Base-by-base conservation (phyloP, 2,888 invertebrate genomes). In the Meliscaeva auricollis region DNA sequence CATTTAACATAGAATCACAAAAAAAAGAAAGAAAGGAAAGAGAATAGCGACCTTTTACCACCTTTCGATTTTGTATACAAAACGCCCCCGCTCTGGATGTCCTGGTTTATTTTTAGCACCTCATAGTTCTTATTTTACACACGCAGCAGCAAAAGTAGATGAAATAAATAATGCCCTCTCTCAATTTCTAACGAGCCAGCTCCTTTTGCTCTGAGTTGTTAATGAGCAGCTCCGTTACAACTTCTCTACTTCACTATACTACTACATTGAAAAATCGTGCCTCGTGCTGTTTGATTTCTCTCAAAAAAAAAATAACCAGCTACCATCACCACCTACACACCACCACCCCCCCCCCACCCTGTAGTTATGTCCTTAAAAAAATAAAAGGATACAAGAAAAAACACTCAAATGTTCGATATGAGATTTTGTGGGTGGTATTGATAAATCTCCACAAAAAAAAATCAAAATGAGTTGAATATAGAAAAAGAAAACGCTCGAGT, bases 71-170 rank as follows among this genome's bases (percentile, higher is more conserved):
- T 38, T 44, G 60, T 60, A 73, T 17, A 48, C 72, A 50, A 58
- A 32, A 83, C 78, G 44, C 79, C 74, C 64, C 54, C 74, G 26
- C 35, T 52, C 35, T 66, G n/a, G 54, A 30, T 84, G 75, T 80
- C 84, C 72, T 80, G 84, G 84, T 84, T 84, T 84, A 84, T 84
- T 84, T 84, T 84, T 84, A 80, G 84, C 84, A 80, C 72, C 79
- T 26, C 72, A 76, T 84, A 84, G 80, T 84, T 84, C 84, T 80
- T 84, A 80, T 72, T 84, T 84, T 80, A 76, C 84, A 84, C 70
- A 58, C 80, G 70, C 70, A 11, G 38, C 11, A 3, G n/a, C n/a
- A 68, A 72, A 84, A 80, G 75, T 52, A 66, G 56, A 79, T 83
- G 70, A 44, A 76, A 76, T 54, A 75, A 77, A 79, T 80, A 8